Conservation (phyloP, 2,888 invertebrate genomes). For the Ellobium chinense region DNA sequence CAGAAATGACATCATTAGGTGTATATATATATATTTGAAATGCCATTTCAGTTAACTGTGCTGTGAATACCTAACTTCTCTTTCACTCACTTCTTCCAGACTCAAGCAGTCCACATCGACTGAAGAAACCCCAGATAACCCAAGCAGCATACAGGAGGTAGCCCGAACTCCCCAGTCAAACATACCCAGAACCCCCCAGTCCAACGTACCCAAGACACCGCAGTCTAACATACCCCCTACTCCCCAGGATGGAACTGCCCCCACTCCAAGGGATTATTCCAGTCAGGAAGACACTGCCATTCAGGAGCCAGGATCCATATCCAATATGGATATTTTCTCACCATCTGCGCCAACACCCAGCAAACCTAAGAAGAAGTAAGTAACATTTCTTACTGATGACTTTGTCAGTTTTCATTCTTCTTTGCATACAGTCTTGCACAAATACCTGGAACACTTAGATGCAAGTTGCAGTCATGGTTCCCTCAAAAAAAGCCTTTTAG, state of each 20-base stretch:
- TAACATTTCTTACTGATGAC: no score
- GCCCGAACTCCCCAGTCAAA: constrained; percentile 28
- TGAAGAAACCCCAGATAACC: constrained; percentile 34
- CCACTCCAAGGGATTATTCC: constrained; percentile 9
- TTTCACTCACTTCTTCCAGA: constrained; percentile 21
- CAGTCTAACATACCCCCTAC: constrained; percentile 30
- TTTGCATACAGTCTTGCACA: no score
- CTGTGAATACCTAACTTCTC: not conserved
- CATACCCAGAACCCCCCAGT: constrained; percentile 35
- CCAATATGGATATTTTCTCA: constrained; percentile 63
- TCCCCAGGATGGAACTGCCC: constrained; percentile 19
- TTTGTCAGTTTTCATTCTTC: no score
- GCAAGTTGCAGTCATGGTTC: no score
- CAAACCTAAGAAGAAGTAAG: constrained; percentile 65
- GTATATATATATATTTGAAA: no score
- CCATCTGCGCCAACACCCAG: constrained; percentile 55
- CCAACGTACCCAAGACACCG: constrained; percentile 17
- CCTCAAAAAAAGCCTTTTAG: no score
- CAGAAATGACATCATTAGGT: not conserved
- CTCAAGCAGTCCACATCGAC: not conserved
- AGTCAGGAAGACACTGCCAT: constrained; percentile 24
- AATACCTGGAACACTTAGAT: no score
- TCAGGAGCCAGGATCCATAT: constrained; percentile 66
- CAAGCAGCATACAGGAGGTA: constrained; percentile 15
- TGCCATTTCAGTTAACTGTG: no score